These are phyloP conservation scores for Idaea dimidiata DNA, from an alignment of 2,888 invertebrate genomes.

Conservation along the genomic window DNA sequence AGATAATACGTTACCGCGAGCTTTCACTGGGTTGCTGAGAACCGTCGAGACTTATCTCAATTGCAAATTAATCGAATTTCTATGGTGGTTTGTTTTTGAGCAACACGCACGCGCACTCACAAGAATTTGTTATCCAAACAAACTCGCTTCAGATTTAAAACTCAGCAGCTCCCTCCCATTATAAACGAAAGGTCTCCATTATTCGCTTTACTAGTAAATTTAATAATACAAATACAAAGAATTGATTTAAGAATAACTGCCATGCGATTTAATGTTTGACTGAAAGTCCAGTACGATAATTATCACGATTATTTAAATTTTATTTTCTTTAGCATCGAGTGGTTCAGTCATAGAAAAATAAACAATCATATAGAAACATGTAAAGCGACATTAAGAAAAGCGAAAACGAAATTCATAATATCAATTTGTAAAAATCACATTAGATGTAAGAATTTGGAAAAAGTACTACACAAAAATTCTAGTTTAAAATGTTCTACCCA, in stretches of 20 bases:
- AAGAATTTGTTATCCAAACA: constrained; percentile 67
- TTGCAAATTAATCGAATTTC: constrained; percentile 77
- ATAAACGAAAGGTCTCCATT: constrained; percentile 12
- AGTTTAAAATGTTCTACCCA: constrained; percentile 50
- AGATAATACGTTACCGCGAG: constrained; percentile 71
- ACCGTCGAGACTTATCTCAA: constrained; percentile 68
- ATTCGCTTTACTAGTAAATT: neutral
- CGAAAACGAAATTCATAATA: constrained; percentile 55
- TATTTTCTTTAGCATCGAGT: constrained; percentile 17
- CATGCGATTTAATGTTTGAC: neutral
- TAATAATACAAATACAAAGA: too few species aligned
- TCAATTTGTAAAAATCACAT: constrained; percentile 48
- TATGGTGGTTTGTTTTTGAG: constrained; percentile 54
- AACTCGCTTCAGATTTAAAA: constrained; percentile 55
- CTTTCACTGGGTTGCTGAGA: constrained; percentile 53
- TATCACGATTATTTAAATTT: neutral
- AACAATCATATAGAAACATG: constrained; percentile 44
- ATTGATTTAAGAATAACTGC: too few species aligned
- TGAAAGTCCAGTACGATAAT: neutral
- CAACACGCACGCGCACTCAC: constrained; percentile 45
- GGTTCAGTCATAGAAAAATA: constrained; percentile 73
- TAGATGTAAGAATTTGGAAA: constrained; percentile 45
- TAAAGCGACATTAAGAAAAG: constrained; percentile 73
- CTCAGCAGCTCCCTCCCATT: constrained; percentile 42
- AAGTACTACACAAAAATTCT: constrained; percentile 56